These are phyloP conservation scores for Triops longicaudatus DNA, from an alignment of 1,140 invertebrate species.

Conservation along the genomic window DNA sequence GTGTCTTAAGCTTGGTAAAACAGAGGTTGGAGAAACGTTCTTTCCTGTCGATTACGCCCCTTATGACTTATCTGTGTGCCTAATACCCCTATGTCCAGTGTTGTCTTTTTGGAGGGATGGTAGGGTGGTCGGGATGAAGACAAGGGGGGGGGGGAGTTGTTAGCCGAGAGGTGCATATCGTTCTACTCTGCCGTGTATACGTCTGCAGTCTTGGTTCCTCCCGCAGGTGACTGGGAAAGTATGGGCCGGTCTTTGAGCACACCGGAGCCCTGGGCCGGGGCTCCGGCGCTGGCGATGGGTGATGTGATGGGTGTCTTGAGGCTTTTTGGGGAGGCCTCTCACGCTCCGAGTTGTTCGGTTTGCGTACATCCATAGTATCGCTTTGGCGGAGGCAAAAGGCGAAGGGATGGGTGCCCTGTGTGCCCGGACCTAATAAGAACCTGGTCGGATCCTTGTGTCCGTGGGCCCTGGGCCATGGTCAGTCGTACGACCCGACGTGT, in stretches of 20 bases:
- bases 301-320: slow-evolving; percentile 6
- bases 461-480: slow-evolving; percentile 24
- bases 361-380: neutral
- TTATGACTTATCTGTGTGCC: no score
- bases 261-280: slow-evolving; percentile 3
- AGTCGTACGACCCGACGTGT: slow-evolving; percentile 20
- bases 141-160: neutral
- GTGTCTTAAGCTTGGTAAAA: no score
- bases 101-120: no score
- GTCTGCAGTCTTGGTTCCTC: neutral
- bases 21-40: no score
- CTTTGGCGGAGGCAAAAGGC: neutral
- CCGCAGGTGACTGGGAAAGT: neutral
- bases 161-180: neutral
- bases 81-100: no score
- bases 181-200: neutral
- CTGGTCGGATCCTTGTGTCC: slow-evolving; percentile 13
- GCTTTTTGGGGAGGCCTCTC: slow-evolving; percentile 10
- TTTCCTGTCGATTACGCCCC: no score
- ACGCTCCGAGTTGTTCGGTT: neutral
- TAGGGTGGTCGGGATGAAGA: no score
- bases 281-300: neutral
- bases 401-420: slow-evolving; percentile 13
- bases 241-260: slow-evolving; percentile 1
- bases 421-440: slow-evolving; percentile 1